Base-by-base conservation (phyloP, 2,888 invertebrate genomes). In the Rambutsinella grinnellia region DNA sequence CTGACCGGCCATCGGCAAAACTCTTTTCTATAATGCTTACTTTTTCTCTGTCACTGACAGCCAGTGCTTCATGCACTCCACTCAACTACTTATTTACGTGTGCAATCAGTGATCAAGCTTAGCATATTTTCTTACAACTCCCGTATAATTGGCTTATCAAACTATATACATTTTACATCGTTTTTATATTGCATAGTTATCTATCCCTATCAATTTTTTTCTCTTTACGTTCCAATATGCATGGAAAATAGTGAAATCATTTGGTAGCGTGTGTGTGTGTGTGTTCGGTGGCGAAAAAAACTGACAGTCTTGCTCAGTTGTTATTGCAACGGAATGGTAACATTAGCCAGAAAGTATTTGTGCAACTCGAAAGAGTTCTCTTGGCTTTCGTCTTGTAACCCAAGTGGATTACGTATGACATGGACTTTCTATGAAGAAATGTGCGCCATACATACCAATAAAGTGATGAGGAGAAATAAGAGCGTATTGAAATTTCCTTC, bases 31-130 rank as follows among this genome's bases (percentile, higher is more conserved):
- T 27, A 49, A 26, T 49, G 49, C 17, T 49, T 51, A 46, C 47
- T 27, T 5, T n/a, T 51, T 19, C 28, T 19, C 24, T 44, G 36
- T 36, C 36, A 36, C 36, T 36, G 36, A 13, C 36, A 13, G 13
- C 36, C 6, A 36, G 13, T 61, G 13, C 15, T 24, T 61, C 26
- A 53, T 62, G 36, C 36, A 36, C 36, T 36, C n/a, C n/a, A n/a
- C n/a, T n/a, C n/a, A n/a, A n/a, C n/a, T n/a, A n/a, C n/a, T n/a
- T n/a, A n/a, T n/a, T n/a, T n/a, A n/a, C n/a, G n/a, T 28, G 21
- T 53, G 63, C 23, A 53, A n/a, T 21, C 28, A 62, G 17, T 36
- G 63, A 63, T n/a, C n/a, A n/a, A n/a, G n/a, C n/a, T n/a, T n/a
- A n/a, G n/a, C n/a, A n/a, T n/a, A n/a, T n/a, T n/a, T n/a, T n/a